phyloP scores from a whole-genome alignment of 2,797 vertebrate genomes.

The Neomorphus geoffroyi region DNA sequence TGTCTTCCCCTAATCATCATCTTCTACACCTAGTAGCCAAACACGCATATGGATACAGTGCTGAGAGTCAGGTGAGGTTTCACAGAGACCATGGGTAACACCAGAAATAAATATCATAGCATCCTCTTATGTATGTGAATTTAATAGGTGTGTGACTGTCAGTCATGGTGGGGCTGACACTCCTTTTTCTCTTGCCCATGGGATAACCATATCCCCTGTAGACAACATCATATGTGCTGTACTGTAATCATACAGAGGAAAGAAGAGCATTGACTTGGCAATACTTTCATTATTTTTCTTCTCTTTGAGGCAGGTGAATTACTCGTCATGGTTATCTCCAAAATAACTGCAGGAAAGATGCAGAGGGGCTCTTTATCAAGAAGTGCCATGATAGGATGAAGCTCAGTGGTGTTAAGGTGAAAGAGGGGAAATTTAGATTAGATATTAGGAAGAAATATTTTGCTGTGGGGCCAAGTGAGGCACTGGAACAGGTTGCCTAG shows the following conservation, averaged over 20 bases:
- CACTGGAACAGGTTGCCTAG: too few species aligned
- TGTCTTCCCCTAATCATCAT: neutral
- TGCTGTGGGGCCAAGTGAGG: too few species aligned
- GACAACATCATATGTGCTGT: neutral
- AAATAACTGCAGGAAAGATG: neutral
- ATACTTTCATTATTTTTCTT: neutral
- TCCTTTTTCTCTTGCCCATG: neutral
- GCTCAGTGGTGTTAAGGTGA: too few species aligned
- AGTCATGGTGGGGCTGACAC: neutral
- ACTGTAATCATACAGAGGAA: neutral
- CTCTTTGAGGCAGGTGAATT: neutral
- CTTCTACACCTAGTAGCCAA: neutral
- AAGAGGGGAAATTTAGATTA: too few species aligned
- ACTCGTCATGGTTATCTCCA: neutral
- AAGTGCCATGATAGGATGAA: too few species aligned
- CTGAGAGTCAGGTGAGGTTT: neutral
- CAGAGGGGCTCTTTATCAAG: too few species aligned
- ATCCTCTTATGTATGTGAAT: neutral
- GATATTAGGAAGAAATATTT: too few species aligned
- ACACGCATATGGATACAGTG: fast-evolving
- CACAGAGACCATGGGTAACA: neutral
- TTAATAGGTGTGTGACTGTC: neutral
- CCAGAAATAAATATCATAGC: neutral
- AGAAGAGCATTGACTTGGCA: neutral
- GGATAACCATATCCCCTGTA: neutral